These are phyloP conservation scores for Smutsia gigantea DNA, from an alignment of 2,797 vertebrate genomes.

Conservation along the genomic window DNA sequence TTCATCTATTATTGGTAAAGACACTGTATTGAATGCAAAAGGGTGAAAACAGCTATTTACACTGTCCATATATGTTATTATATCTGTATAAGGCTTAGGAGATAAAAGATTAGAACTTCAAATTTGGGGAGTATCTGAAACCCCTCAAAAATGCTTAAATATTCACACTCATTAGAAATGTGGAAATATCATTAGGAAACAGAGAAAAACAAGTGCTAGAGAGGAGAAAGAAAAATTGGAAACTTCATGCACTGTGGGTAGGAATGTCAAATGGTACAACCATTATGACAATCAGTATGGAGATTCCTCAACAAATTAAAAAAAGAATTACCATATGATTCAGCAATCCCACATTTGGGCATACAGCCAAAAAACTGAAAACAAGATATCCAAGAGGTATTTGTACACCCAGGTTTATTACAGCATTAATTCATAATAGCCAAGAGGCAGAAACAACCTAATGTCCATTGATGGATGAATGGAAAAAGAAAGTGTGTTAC, in stretches of 20 bases:
- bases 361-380: not conserved
- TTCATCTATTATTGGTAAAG: not conserved
- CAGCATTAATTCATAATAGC: not conserved
- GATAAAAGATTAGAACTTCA: not conserved
- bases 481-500: not conserved
- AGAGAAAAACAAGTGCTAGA: not conserved
- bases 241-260: rapidly evolving
- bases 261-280: not conserved
- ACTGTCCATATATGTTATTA: not conserved
- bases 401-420: rapidly evolving
- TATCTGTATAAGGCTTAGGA: not conserved
- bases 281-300: not conserved
- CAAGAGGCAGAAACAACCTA: not conserved
- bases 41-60: not conserved
- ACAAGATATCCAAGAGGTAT: not conserved
- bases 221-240: not conserved
- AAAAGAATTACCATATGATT: not conserved
- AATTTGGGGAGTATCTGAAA: not conserved
- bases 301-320: not conserved
- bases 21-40: not conserved
- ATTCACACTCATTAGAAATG: not conserved
- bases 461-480: not conserved
- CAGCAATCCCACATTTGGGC: not conserved
- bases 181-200: too few relatives aligned
- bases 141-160: not conserved